phyloP scores from a whole-genome alignment of 2,888 invertebrate genomes.

The Philhelius pedissequus region DNA sequence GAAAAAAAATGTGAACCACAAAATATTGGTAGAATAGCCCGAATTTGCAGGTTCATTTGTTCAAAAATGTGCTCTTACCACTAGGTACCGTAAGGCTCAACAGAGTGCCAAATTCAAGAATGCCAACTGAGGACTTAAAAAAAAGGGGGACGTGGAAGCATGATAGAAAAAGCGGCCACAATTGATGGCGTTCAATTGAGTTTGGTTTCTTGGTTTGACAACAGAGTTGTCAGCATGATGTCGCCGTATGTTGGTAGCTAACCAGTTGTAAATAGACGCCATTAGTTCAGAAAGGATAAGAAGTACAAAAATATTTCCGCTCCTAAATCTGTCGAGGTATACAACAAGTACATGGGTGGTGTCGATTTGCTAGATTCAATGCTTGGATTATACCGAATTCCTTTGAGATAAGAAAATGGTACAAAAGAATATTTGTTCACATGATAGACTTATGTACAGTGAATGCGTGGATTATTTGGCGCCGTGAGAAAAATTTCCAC shows the following conservation, averaged over 20 bases:
- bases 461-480: slow-evolving; percentile 1
- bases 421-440: slow-evolving; percentile 31
- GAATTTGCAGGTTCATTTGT: slow-evolving; percentile 21
- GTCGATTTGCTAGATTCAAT: slow-evolving; percentile 30
- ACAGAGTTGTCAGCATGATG: too few relatives aligned
- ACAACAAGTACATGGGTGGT: slow-evolving; percentile 19
- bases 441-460: background rate
- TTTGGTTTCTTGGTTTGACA: too few relatives aligned
- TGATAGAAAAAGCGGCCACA: too few relatives aligned
- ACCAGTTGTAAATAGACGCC: background rate
- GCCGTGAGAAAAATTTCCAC: background rate
- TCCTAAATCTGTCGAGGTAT: slow-evolving; percentile 21
- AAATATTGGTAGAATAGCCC: slow-evolving; percentile 44
- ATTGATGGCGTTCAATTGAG: too few relatives aligned
- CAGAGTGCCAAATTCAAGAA: slow-evolving; percentile 22
- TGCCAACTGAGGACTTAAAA: too few relatives aligned
- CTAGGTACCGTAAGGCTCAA: slow-evolving; percentile 43
- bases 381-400: slow-evolving; percentile 48
- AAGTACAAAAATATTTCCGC: slow-evolving; percentile 7
- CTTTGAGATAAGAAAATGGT: slow-evolving; percentile 40
- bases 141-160: too few relatives aligned
- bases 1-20: too few relatives aligned
- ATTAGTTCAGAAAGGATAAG: background rate
- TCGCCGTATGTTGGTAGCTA: background rate
- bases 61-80: slow-evolving; percentile 33